Percentiles rank a stretch among this genome's conserved stretches.
These are phyloP conservation scores for Anorthoa munda DNA, from an alignment of 2,888 invertebrate species.

Conservation along the genomic window DNA sequence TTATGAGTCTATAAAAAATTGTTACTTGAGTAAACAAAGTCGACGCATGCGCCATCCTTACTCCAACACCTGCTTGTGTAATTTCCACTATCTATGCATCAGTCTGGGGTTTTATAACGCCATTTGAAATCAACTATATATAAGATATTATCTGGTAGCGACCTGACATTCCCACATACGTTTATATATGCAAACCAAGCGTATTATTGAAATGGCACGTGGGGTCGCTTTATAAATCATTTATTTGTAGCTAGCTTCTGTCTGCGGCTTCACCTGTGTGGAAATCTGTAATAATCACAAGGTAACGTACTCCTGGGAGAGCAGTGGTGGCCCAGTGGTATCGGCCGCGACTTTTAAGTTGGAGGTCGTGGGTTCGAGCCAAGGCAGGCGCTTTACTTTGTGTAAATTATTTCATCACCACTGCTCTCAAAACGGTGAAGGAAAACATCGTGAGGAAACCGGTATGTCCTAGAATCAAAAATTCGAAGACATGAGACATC, in stretches of 20 bases:
- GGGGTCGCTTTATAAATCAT: slow-evolving; percentile 57
- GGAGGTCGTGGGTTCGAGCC: too few relatives aligned
- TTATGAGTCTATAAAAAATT: too few relatives aligned
- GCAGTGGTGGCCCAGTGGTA: too few relatives aligned
- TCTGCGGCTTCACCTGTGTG: not conserved
- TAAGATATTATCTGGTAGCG: slow-evolving; percentile 34
- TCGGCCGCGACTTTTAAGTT: too few relatives aligned
- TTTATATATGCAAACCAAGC: slow-evolving; percentile 39
- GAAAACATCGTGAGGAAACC: too few relatives aligned
- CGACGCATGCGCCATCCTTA: slow-evolving; percentile 22
- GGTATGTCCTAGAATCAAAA: too few relatives aligned
- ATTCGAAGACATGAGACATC: too few relatives aligned
- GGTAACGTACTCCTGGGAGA: not conserved
- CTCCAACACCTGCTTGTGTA: slow-evolving; percentile 38
- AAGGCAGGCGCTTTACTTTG: too few relatives aligned
- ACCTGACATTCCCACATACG: slow-evolving; percentile 54
- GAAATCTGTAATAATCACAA: not conserved
- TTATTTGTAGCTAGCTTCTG: slow-evolving; percentile 38
- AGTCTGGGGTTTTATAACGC: slow-evolving; percentile 55
- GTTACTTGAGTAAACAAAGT: slow-evolving; percentile 9
- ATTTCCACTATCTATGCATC: slow-evolving; percentile 62
- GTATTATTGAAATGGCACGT: slow-evolving; percentile 49
- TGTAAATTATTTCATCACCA: too few relatives aligned
- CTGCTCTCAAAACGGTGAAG: too few relatives aligned
- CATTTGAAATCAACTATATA: slow-evolving; percentile 57